Base-by-base conservation (phyloP, 2,113 vertebrate species). In the Ammodytes marinus region DNA sequence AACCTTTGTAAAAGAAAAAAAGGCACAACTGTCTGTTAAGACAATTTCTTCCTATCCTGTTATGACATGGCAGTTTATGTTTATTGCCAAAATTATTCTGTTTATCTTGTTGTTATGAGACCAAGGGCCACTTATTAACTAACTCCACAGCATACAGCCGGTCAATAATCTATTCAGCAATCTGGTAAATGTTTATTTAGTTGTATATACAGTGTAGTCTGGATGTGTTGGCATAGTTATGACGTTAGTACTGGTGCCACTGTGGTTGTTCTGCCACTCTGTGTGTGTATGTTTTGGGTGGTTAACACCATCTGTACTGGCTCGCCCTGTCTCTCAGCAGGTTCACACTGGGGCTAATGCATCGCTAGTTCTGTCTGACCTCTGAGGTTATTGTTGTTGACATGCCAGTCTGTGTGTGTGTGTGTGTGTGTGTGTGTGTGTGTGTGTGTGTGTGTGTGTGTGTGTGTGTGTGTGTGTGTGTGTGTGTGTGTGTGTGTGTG, bases 231-330 rank as follows among this genome's bases (percentile, higher is more conserved):
- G 75, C 82, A 82, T 72, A 61, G 80, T 58, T 39, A 55, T 77
- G 79, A 72, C 14, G 27, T 77, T 61, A 71, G 77, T 77, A 27
- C 37, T 19, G 10, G 63, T 69, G 88, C 67, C 85, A 76, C 67
- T 74, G 87, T 77, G 74, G 84, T 59, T 45, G 69, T 77, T 80
- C 59, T 78, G 75, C 77, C 60, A 43, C 75, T 84, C 69, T 55
- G 66, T 80, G 79, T 80, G 89, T 89, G 86, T 83, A 50, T 89
- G 87, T 90, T 90, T 84, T 87, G 87, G 87, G 61, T 91, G 89
- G 91, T 92, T 92, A 92, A 92, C 93, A 88, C 86, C 87, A 90
- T 89, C 89, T 90, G 90, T 75, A 87, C 84, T 81, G 87, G 84
- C 86, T 87, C n/a, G 57, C 86, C 89, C 84, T 53, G 80, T 85